Evolutionary conservation across 2,797 vertebrate genomes (phyloP).

Genomic region (Lutjanus argentimaculatus): DNA sequence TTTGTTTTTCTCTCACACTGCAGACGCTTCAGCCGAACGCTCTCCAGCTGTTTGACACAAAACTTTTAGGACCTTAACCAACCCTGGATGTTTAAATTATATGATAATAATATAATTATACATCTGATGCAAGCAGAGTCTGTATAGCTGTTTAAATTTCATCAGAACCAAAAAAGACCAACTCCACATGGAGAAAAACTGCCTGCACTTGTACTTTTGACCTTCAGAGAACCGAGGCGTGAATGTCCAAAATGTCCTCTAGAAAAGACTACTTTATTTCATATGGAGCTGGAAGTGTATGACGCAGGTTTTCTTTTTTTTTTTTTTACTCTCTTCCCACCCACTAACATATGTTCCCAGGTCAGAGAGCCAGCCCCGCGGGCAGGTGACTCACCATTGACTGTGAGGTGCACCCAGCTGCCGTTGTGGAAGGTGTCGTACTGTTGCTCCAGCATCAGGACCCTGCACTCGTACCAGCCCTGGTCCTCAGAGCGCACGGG

Average conservation of each 20-base stretch:
- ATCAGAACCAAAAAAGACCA: background rate
- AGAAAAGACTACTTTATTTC: background rate
- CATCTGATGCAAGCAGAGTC: background rate
- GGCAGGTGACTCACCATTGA: constrained; percentile 90
- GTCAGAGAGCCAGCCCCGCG: background rate
- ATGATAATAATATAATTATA: background rate
- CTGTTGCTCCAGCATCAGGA: constrained; percentile 99
- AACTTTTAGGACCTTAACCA: too few species aligned
- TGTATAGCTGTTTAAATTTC: background rate
- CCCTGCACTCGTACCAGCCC: constrained; percentile 99
- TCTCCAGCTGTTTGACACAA: too few species aligned
- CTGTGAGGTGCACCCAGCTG: constrained; percentile 99
- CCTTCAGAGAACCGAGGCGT: background rate
- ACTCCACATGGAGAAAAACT: background rate
- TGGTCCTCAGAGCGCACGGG: constrained; percentile 97
- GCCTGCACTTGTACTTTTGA: background rate
- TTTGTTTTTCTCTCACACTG: too few species aligned
- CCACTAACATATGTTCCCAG: constrained; percentile 14
- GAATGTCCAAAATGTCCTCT: background rate
- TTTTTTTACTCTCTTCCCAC: background rate
- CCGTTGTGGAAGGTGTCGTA: constrained; percentile 99
- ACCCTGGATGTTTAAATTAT: too few species aligned
- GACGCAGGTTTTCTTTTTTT: background rate
- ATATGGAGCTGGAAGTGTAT: background rate
- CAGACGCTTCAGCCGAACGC: too few species aligned